Conservation (phyloP, 2,113 vertebrate genomes). For the Boulengeromyrus knoepffleri region DNA sequence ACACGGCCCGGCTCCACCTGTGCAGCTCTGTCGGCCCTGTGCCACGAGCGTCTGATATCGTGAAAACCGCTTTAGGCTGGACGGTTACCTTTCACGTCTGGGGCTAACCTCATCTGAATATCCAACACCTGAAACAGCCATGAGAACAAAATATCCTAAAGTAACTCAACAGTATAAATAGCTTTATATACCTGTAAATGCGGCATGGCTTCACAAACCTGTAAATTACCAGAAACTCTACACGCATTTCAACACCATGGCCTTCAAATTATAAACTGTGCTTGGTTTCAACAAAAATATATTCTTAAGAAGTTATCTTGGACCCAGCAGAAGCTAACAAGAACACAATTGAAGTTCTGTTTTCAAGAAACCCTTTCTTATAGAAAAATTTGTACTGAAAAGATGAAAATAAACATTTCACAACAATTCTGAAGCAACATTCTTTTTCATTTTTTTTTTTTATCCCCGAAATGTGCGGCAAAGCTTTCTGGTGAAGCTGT, state of each 20-base stretch:
- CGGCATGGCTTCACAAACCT: neutral
- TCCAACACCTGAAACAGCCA: neutral
- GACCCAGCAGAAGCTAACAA: neutral
- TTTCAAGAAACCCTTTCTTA: neutral
- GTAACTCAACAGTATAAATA: neutral
- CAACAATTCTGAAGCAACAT: neutral
- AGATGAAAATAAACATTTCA: neutral
- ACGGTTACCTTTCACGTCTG: neutral
- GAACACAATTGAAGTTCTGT: neutral
- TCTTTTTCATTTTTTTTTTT: neutral
- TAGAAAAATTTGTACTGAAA: neutral
- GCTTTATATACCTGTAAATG: neutral
- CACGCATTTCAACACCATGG: neutral
- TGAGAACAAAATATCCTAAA: neutral
- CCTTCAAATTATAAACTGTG: neutral
- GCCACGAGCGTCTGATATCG: neutral
- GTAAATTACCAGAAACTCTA: neutral
- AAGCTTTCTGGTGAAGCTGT: neutral
- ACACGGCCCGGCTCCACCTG: neutral
- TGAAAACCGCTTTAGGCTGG: neutral
- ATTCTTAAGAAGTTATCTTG: neutral
- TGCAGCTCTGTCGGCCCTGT: neutral
- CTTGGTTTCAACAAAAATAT: neutral
- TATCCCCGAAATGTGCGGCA: neutral
- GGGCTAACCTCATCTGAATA: neutral